Conservation (phyloP, 2,797 vertebrate genomes). For the Sebastes iracundus region DNA sequence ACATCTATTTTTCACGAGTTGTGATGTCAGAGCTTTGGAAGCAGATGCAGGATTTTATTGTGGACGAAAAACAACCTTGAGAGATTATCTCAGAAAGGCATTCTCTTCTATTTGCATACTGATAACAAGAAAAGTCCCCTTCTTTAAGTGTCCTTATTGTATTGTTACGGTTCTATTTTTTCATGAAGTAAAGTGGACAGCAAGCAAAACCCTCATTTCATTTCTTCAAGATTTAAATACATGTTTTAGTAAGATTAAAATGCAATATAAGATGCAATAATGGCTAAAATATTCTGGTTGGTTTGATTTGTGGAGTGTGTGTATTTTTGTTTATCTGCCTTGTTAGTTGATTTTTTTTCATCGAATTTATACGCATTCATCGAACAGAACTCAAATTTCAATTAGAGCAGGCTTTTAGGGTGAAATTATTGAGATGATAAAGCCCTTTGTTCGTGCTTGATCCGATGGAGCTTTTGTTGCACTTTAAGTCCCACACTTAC, state of each 20-base stretch:
- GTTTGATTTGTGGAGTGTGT: neutral
- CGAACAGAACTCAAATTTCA: constrained; percentile 4
- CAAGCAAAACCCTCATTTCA: neutral
- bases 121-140: neutral
- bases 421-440: neutral
- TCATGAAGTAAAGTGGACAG: neutral
- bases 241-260: neutral
- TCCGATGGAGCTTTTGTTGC: constrained; percentile 16
- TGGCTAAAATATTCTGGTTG: neutral
- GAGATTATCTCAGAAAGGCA: neutral
- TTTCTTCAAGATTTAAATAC: neutral
- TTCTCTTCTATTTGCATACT: neutral
- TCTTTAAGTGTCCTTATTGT: neutral
- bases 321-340: neutral
- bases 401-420: constrained; percentile 28
- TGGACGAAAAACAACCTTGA: neutral
- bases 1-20: neutral
- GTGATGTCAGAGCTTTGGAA: neutral
- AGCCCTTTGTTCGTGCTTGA: neutral
- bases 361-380: neutral
- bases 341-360: neutral
- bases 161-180: neutral
- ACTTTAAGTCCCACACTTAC: constrained; percentile 34
- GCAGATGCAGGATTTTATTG: neutral
- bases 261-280: neutral